Percentiles rank a stretch among this genome's conserved stretches.
phyloP scores from a whole-genome alignment of 30 jellyfish, hydroid and myxozoan genomes.

The Nemopilema nomurai region DNA sequence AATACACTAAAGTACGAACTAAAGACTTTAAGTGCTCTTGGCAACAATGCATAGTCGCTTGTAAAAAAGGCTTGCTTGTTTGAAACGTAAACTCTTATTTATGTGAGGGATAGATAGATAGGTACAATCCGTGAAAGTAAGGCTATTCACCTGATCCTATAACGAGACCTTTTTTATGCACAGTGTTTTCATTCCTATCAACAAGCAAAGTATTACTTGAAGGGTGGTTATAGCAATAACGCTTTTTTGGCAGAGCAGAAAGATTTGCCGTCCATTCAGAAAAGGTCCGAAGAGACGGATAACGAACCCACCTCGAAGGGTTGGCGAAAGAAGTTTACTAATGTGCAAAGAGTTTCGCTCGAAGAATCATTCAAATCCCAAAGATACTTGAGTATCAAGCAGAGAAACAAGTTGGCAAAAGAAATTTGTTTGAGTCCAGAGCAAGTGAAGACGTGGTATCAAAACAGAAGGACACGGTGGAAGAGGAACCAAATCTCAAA shows the following conservation, averaged over 20 bases:
- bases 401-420: constrained; percentile 55
- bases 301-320: constrained; percentile 18
- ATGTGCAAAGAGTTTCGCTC: constrained; percentile 36
- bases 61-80: too few relatives aligned
- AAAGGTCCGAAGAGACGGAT: neutral
- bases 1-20: too few relatives aligned
- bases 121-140: too few relatives aligned
- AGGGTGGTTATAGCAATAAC: neutral
- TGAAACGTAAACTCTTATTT: too few relatives aligned
- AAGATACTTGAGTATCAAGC: constrained; percentile 66
- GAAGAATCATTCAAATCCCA: constrained; percentile 58
- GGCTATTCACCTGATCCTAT: too few relatives aligned
- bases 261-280: neutral
- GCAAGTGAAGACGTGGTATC: constrained; percentile 80
- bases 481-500: constrained; percentile 43
- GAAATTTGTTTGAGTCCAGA: constrained; percentile 44
- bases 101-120: too few relatives aligned
- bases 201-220: neutral
- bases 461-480: constrained; percentile 75
- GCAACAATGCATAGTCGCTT: too few relatives aligned
- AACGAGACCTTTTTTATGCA: too few relatives aligned
- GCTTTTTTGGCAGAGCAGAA: neutral
- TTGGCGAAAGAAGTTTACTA: constrained; percentile 65
- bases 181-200: neutral
- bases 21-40: too few relatives aligned